phyloP scores from a whole-genome alignment of 1,140 invertebrate genomes.

The Brachionus rotundiformis region DNA sequence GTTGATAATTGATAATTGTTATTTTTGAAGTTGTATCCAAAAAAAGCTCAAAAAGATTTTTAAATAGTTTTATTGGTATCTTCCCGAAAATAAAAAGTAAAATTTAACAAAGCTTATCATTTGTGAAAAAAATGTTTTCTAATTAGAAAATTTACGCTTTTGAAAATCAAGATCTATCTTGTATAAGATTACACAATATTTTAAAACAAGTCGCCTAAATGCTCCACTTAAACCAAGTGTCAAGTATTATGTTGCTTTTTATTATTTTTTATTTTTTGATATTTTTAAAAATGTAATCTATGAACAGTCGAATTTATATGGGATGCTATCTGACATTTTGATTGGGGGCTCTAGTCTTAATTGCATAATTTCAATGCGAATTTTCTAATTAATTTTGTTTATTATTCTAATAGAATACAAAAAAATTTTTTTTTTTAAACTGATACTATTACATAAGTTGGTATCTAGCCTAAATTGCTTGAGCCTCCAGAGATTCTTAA shows the following conservation, averaged over 20 bases:
- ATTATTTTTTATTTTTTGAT: background rate
- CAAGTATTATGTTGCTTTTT: no score
- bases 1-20: background rate
- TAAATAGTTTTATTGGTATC: background rate
- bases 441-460: background rate
- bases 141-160: conserved; percentile 29
- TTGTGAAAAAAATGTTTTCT: background rate
- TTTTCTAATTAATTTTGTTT: conserved; percentile 6
- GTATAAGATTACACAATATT: background rate
- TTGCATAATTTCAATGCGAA: conserved; percentile 9
- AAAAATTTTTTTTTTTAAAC: background rate
- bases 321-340: background rate
- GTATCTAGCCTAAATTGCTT: background rate
- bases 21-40: background rate
- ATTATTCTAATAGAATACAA: background rate
- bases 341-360: background rate
- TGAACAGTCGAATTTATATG: conserved; percentile 9
- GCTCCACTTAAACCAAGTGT: background rate
- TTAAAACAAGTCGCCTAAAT: background rate
- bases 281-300: background rate
- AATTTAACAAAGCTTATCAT: conserved; percentile 28
- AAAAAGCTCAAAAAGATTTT: background rate
- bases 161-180: conserved; percentile 3
- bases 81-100: conserved; percentile 19
- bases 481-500: background rate